Evolutionary conservation across 2,797 vertebrate genomes (phyloP), one percentile per base, ranked within the genome.

Genomic region (Loriculus beryllinus): DNA sequence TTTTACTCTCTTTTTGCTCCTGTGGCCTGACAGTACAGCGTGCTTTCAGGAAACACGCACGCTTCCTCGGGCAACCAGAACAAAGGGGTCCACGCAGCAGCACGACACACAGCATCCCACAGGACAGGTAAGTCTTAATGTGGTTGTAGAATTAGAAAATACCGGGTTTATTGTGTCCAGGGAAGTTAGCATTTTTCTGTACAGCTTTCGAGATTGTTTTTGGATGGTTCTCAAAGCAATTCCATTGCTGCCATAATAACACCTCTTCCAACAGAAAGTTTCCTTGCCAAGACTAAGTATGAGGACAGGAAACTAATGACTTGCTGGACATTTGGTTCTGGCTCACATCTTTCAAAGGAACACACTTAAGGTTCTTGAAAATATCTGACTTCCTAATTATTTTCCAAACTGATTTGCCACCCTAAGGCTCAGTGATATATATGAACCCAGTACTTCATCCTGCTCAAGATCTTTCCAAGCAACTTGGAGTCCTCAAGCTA

Each of bases 151-250:
- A 82, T 81, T 78, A 64, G 57, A 78, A 87, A 92, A 81, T 33
- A 74, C 5, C 9, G 31, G 17, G 59, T 78, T 85, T 49, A 69
- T 0, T 70, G 76, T 71, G 40, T 25, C 42, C 62, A 83, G 57
- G 80, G 68, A 89, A 82, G 48, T 60, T 15, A 70, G 31, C n/a
- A 57, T 33, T 93, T 93, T 82, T 94, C 86, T 87, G 57, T 28
- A 62, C 47, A 78, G 76, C 31, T 71, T 64, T 43, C 33, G 48
- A 89, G 65, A 89, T 54, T 85, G 57, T 63, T 96, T 94, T 93
- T 94, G 92, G 84, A 93, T 78, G 42, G 12, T 59, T 78, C 88
- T 93, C 93, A 95, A 93, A 95, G 91, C 62, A 89, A 81, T 93
- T 94, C 65, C 48, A 69, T 57, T 72, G 72, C 40, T 92, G 82